A percentile compares a stretch with the other conserved stretches of the same genome.
Evolutionary conservation across 2,888 invertebrate genomes (phyloP).

Genomic region (Trachelus stipa): DNA sequence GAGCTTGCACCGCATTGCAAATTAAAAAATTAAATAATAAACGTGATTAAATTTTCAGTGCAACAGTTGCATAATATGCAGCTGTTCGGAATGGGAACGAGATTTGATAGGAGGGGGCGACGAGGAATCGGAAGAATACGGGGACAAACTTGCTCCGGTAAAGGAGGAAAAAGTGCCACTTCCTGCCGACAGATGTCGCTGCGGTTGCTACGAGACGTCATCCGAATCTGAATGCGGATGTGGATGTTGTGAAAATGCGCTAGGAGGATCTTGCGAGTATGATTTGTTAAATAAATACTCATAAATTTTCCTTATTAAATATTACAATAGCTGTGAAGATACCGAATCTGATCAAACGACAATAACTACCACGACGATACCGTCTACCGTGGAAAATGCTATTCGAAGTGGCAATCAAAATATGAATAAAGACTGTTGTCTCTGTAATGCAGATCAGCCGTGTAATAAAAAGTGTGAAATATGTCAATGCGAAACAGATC

Average conservation of each 20-base stretch:
- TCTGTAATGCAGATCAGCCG: not conserved
- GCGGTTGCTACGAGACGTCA: slow-evolving; percentile 21
- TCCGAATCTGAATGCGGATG: slow-evolving; percentile 25
- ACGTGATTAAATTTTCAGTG: slow-evolving; percentile 19
- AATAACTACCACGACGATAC: slow-evolving; percentile 21
- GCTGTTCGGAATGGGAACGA: slow-evolving; percentile 32
- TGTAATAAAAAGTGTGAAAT: slow-evolving; percentile 14
- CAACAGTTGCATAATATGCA: slow-evolving; percentile 29
- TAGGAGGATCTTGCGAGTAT: not conserved
- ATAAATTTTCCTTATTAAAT: not conserved
- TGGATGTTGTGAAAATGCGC: slow-evolving; percentile 12
- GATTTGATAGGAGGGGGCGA: slow-evolving; percentile 23
- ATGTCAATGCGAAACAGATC: slow-evolving; percentile 8
- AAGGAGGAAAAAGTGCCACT: not conserved
- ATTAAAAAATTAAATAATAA: not conserved
- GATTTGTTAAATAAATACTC: not conserved
- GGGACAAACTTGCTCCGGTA: not conserved
- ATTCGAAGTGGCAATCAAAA: not conserved
- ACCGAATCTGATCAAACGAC: slow-evolving; percentile 12
- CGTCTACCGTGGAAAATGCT: slow-evolving; percentile 16
- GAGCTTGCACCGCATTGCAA: not conserved
- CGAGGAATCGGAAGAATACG: slow-evolving; percentile 14
- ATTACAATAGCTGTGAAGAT: not conserved
- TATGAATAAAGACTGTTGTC: not conserved
- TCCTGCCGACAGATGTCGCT: slow-evolving; percentile 11